Conservation (phyloP, 2,888 invertebrate genomes). For the Ochropleura leucogaster region DNA sequence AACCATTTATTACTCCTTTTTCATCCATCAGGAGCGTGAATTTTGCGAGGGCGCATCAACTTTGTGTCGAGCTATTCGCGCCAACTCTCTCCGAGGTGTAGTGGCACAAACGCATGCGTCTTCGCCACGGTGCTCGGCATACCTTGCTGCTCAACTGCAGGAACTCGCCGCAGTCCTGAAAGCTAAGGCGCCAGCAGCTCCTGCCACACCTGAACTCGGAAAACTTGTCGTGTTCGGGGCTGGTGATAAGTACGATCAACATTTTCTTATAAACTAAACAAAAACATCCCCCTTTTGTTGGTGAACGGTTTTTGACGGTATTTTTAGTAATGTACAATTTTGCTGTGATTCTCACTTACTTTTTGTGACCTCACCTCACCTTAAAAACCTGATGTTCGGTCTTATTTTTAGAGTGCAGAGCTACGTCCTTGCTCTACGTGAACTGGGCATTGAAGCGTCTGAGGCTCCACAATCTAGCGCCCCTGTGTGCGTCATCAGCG, state of each 20-base stretch:
- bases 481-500: slow-evolving; percentile 84
- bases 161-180: slow-evolving; percentile 84
- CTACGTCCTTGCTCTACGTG: slow-evolving; percentile 92
- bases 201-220: slow-evolving; percentile 84
- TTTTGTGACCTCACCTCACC: background rate
- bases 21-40: slow-evolving; percentile 92
- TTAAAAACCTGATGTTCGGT: no score
- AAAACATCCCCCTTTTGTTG: background rate
- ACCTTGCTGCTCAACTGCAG: slow-evolving; percentile 91
- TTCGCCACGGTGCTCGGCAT: slow-evolving; percentile 95
- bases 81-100: slow-evolving; percentile 92
- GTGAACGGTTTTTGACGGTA: background rate
- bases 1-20: background rate
- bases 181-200: slow-evolving; percentile 79
- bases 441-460: slow-evolving; percentile 91
- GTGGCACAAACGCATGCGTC: slow-evolving; percentile 95
- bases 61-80: slow-evolving; percentile 92
- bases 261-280: background rate
- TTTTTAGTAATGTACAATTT: background rate
- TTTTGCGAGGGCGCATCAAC: slow-evolving; percentile 95
- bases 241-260: slow-evolving; percentile 83
- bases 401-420: slow-evolving; percentile 88
- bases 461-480: slow-evolving; percentile 80
- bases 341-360: background rate
- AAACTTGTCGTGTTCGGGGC: slow-evolving; percentile 87